A percentile compares a stretch with the other conserved stretches of the same genome.
phyloP scores from a whole-genome alignment of 2,888 invertebrate species.

The Monochamus alternatus region DNA sequence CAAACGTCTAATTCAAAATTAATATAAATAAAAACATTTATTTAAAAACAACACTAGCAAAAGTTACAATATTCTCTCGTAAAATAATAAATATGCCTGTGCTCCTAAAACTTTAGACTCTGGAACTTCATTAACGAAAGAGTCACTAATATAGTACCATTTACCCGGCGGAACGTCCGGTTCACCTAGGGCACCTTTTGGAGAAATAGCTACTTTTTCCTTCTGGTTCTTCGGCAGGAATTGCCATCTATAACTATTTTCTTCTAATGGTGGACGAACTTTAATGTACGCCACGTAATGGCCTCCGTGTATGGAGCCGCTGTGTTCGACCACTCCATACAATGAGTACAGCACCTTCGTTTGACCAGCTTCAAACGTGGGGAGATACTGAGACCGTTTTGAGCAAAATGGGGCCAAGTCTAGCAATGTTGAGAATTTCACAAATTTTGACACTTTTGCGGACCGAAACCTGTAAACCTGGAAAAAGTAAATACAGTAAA shows the following conservation, averaged over 20 bases:
- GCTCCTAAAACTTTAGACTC: constrained; percentile 87
- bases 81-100: constrained; percentile 97
- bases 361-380: constrained; percentile 69
- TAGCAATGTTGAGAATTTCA: constrained; percentile 88
- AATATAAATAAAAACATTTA: constrained; percentile 43
- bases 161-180: constrained; percentile 78
- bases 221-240: constrained; percentile 76
- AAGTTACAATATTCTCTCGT: constrained; percentile 88
- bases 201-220: constrained; percentile 68
- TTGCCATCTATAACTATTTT: constrained; percentile 81
- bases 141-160: constrained; percentile 97
- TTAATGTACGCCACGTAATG: constrained; percentile 97
- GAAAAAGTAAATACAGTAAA: constrained; percentile 9
- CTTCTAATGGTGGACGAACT: constrained; percentile 78
- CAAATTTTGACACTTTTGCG: constrained; percentile 88
- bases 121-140: constrained; percentile 85
- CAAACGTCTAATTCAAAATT: constrained; percentile 20
- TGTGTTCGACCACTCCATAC: constrained; percentile 96
- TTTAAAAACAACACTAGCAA: constrained; percentile 30
- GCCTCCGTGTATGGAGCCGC: constrained; percentile 91
- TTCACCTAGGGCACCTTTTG: constrained; percentile 68
- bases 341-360: constrained; percentile 84
- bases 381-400: constrained; percentile 75
- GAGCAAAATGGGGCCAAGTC: constrained; percentile 95
- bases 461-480: constrained; percentile 73